Percentiles rank a stretch among this genome's conserved stretches.
These are phyloP conservation scores for Tinamus major DNA, from an alignment of 2,797 vertebrate genomes.

Conservation along the genomic window DNA sequence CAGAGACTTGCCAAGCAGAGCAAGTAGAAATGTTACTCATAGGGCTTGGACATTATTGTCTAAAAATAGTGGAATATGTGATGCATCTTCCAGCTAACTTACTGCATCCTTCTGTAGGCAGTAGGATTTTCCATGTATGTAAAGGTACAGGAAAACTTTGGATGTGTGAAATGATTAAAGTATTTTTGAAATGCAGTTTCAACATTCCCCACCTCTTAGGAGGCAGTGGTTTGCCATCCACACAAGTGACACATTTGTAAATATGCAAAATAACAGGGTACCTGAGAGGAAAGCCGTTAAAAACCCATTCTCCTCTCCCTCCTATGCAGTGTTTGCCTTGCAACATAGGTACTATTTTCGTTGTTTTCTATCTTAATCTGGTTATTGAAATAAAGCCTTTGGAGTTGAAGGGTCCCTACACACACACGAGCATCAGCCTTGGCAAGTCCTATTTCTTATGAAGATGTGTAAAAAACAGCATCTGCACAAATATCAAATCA, in stretches of 20 bases:
- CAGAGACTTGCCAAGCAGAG: slow-evolving; percentile 5
- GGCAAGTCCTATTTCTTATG: background rate
- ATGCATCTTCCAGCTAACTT: background rate
- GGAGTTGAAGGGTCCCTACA: background rate
- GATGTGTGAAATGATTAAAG: background rate
- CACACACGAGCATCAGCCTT: background rate
- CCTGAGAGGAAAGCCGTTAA: background rate
- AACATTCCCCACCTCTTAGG: background rate
- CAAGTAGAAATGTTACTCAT: slow-evolving; percentile 56
- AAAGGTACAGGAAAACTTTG: background rate
- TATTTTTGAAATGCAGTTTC: slow-evolving; percentile 17
- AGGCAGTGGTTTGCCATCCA: background rate
- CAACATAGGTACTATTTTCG: background rate
- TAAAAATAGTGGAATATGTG: slow-evolving; percentile 56
- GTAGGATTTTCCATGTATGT: slow-evolving; percentile 36
- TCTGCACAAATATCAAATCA: background rate
- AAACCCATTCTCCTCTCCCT: background rate
- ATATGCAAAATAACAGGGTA: accelerated
- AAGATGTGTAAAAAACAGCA: background rate
- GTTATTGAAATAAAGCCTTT: background rate
- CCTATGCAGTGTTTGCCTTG: accelerated
- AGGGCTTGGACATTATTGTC: slow-evolving; percentile 56
- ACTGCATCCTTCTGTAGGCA: slow-evolving; percentile 29
- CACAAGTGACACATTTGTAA: background rate
- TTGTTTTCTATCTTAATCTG: background rate